These are phyloP conservation scores for Eupeodes luniger DNA, from an alignment of 2,888 invertebrate genomes.

Conservation along the genomic window DNA sequence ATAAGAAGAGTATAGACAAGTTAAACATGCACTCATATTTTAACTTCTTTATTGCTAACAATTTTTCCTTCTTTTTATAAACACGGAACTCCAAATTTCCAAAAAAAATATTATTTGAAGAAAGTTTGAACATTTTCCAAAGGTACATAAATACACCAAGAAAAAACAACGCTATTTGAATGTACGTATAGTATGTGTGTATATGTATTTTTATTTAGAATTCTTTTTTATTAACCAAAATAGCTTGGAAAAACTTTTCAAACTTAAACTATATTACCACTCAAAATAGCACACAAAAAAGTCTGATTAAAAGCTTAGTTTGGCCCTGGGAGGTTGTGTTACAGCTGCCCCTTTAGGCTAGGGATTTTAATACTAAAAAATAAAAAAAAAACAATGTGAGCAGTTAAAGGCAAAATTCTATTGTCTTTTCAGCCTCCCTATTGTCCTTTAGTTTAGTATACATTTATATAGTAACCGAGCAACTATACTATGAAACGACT, in stretches of 20 bases:
- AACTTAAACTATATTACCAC: conserved; percentile 52
- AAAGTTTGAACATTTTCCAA: too few species aligned
- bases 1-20: too few species aligned
- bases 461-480: conserved; percentile 12
- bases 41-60: too few species aligned
- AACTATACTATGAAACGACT: background rate
- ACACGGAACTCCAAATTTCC: too few species aligned
- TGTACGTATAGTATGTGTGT: too few species aligned
- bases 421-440: conserved; percentile 16
- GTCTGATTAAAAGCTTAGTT: conserved; percentile 38
- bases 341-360: conserved; percentile 28
- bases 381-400: conserved; percentile 13
- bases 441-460: background rate
- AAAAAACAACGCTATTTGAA: too few species aligned
- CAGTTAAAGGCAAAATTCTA: conserved; percentile 12
- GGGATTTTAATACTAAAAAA: conserved; percentile 60
- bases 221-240: conserved; percentile 57
- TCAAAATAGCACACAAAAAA: conserved; percentile 23
- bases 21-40: too few species aligned
- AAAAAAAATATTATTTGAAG: too few species aligned
- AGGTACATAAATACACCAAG: too few species aligned
- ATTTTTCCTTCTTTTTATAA: too few species aligned
- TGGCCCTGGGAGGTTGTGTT: background rate
- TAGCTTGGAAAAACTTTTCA: conserved; percentile 45
- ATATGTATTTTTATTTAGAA: background rate